Conservation (phyloP, 2,888 invertebrate genomes). For the Agriotes lineatus region DNA sequence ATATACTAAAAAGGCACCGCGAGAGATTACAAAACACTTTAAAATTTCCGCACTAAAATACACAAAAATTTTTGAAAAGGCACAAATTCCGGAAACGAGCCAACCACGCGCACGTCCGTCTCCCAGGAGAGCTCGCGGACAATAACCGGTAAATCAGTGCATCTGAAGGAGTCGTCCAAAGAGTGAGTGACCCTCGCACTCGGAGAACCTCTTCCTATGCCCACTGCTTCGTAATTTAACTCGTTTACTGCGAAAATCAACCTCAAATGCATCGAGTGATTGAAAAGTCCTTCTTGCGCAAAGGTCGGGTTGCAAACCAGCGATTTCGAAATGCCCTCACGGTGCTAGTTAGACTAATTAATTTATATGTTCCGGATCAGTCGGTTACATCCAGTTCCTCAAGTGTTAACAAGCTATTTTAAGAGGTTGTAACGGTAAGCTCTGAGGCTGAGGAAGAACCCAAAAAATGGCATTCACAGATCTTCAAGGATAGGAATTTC, state of each 20-base stretch:
- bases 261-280: conserved; percentile 28
- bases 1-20: background rate
- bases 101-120: conserved; percentile 31
- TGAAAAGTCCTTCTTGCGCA: conserved; percentile 10
- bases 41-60: background rate
- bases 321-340: background rate
- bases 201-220: conserved; percentile 18
- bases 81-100: background rate
- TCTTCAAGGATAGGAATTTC: too few relatives aligned
- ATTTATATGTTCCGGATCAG: background rate
- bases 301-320: background rate
- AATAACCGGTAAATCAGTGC: conserved; percentile 43
- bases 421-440: background rate
- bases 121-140: conserved; percentile 31
- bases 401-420: background rate
- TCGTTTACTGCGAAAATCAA: conserved; percentile 36
- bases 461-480: too few relatives aligned
- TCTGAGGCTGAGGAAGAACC: too few relatives aligned
- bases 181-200: conserved; percentile 41
- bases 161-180: conserved; percentile 37
- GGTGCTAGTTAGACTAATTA: background rate
- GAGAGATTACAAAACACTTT: background rate
- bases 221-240: conserved; percentile 29
- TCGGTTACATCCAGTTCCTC: background rate
- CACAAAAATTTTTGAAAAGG: background rate